Conservation (phyloP, 2,113 vertebrate genomes). For the Saiga tatarica region DNA sequence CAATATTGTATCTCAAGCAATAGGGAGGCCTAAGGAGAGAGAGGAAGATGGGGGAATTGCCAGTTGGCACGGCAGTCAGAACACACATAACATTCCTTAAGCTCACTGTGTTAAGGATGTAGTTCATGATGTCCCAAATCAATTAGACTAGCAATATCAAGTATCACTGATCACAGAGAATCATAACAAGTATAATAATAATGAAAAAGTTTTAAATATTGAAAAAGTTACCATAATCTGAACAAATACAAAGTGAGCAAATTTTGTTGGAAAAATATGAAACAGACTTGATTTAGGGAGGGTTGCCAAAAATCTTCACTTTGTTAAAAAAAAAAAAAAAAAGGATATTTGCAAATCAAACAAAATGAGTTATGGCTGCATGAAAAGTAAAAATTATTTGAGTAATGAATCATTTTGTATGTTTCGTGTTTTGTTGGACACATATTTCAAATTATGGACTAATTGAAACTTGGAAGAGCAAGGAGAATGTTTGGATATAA, state of each 20-base stretch:
- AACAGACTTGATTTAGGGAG: not conserved
- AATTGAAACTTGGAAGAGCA: not conserved
- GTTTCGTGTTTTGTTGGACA: not conserved
- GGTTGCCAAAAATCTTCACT: not conserved
- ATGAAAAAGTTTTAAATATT: not conserved
- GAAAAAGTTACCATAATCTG: not conserved
- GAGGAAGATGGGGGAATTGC: not conserved
- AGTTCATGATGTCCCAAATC: not conserved
- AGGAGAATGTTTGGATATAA: not conserved
- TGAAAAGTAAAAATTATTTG: not conserved
- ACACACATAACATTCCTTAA: not conserved
- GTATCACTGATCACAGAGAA: not conserved
- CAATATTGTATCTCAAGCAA: not conserved
- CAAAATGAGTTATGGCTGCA: not conserved
- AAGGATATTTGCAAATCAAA: not conserved
- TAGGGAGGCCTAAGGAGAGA: not conserved
- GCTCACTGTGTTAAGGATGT: not conserved
- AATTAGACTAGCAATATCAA: not conserved
- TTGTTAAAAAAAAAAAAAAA: not conserved
- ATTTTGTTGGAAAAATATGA: not conserved
- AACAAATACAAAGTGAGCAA: not conserved
- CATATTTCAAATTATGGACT: not conserved
- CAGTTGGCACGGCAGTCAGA: not conserved
- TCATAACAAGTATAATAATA: not conserved
- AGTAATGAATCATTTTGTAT: not conserved